These are phyloP conservation scores for Neotragus moschatus DNA, from an alignment of 2,113 vertebrate genomes.

Conservation along the genomic window DNA sequence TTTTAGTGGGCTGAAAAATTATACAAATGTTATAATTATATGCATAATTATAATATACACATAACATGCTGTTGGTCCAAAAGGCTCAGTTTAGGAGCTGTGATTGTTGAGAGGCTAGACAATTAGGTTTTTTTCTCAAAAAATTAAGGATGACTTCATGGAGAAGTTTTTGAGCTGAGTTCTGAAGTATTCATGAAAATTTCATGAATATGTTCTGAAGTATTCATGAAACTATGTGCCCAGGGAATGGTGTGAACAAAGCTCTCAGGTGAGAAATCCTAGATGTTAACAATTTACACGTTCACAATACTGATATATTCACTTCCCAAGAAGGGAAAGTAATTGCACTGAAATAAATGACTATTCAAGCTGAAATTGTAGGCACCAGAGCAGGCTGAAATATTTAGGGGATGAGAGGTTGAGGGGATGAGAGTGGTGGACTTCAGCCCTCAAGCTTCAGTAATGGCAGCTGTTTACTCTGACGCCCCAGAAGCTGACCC, in stretches of 20 bases:
- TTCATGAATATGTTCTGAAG: not conserved
- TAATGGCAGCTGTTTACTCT: not conserved
- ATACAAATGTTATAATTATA: not conserved
- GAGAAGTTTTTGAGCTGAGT: not conserved
- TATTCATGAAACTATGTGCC: not conserved
- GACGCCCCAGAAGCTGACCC: not conserved
- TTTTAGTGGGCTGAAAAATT: not conserved
- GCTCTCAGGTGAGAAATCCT: not conserved
- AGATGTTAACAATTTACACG: not conserved
- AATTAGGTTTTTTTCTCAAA: not conserved
- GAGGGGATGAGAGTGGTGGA: not conserved
- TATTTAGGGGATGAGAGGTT: not conserved
- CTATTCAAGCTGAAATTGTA: not conserved
- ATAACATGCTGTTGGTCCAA: not conserved
- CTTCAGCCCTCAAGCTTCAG: not conserved
- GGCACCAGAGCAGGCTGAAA: not conserved
- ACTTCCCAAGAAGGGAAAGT: not conserved
- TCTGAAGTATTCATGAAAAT: not conserved
- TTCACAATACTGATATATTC: not conserved
- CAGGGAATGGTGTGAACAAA: not conserved
- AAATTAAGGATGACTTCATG: not conserved
- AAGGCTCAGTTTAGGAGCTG: not conserved
- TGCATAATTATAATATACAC: not conserved
- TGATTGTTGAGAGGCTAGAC: not conserved
- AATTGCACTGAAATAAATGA: not conserved